These are phyloP conservation scores for Dioctria rufipes DNA, from an alignment of 2,888 invertebrate genomes.

Conservation along the genomic window DNA sequence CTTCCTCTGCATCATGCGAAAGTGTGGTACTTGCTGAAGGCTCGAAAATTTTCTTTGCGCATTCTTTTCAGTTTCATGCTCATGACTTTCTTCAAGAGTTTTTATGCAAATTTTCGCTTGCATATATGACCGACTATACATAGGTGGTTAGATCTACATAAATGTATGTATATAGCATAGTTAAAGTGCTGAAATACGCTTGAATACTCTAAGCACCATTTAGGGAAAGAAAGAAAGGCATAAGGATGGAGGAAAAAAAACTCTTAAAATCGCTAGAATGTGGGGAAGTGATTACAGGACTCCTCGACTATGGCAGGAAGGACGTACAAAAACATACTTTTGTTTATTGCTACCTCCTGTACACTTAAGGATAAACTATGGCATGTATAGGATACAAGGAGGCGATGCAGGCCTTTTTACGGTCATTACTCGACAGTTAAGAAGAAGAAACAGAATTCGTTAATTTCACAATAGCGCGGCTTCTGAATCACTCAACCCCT, in stretches of 20 bases:
- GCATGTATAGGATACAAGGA: too few relatives aligned
- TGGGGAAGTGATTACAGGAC: neutral
- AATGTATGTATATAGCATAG: too few relatives aligned
- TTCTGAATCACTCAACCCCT: neutral
- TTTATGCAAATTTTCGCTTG: constrained; percentile 40
- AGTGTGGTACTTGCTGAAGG: constrained; percentile 15
- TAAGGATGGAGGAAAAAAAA: constrained; percentile 18
- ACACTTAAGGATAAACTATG: too few relatives aligned
- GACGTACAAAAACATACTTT: constrained; percentile 31
- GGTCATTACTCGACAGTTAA: neutral
- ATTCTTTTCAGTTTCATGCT: constrained; percentile 35
- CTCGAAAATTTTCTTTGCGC: constrained; percentile 40
- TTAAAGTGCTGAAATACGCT: constrained; percentile 13
- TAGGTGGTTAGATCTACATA: too few relatives aligned
- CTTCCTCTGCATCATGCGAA: neutral
- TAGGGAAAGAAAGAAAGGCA: constrained; percentile 12
- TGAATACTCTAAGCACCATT: constrained; percentile 30
- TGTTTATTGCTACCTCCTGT: constrained; percentile 34
- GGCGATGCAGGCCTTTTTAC: constrained; percentile 20
- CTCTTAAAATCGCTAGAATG: neutral
- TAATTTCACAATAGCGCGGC: constrained; percentile 26
- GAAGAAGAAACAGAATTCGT: neutral
- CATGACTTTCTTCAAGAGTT: constrained; percentile 44
- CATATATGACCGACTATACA: neutral
- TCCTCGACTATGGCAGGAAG: neutral